Percentiles rank a stretch among this genome's conserved stretches.
Evolutionary conservation across 2,888 invertebrate species (phyloP).

Genomic region (Pachliopta kotzebuea): DNA sequence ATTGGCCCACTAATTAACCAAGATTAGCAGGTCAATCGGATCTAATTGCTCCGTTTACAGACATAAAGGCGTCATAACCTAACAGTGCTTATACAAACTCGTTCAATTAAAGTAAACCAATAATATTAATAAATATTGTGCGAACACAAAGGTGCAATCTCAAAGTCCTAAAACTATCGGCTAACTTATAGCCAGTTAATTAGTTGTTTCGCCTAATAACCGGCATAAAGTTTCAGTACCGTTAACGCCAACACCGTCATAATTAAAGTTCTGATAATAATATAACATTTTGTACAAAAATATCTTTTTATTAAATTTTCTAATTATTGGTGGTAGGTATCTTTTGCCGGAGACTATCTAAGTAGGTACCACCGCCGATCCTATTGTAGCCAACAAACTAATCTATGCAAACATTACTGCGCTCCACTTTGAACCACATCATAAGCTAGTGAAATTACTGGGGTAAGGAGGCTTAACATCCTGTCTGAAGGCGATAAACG

Average conservation of each 20-base stretch:
- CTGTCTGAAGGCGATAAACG: no score
- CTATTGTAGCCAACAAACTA: no score
- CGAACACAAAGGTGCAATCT: background rate
- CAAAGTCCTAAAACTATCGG: conserved; percentile 4
- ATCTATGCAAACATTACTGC: no score
- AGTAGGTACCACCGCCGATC: no score
- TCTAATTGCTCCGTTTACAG: background rate
- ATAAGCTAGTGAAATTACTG: no score
- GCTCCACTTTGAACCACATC: no score
- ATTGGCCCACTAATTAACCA: background rate
- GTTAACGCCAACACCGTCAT: conserved; percentile 2
- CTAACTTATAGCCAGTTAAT: conserved; percentile 26
- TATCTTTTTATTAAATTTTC: no score
- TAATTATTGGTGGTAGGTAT: no score
- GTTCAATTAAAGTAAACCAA: background rate
- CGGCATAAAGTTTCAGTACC: conserved; percentile 30
- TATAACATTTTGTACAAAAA: background rate
- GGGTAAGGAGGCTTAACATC: no score
- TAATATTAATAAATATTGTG: background rate
- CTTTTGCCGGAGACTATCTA: no score
- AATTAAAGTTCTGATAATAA: conserved; percentile 7
- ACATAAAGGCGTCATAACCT: background rate
- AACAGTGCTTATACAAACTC: background rate
- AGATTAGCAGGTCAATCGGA: background rate
- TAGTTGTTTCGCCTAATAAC: conserved; percentile 28